phyloP scores from a whole-genome alignment of 2,888 invertebrate genomes.

The Scaptomyza polygonia region DNA sequence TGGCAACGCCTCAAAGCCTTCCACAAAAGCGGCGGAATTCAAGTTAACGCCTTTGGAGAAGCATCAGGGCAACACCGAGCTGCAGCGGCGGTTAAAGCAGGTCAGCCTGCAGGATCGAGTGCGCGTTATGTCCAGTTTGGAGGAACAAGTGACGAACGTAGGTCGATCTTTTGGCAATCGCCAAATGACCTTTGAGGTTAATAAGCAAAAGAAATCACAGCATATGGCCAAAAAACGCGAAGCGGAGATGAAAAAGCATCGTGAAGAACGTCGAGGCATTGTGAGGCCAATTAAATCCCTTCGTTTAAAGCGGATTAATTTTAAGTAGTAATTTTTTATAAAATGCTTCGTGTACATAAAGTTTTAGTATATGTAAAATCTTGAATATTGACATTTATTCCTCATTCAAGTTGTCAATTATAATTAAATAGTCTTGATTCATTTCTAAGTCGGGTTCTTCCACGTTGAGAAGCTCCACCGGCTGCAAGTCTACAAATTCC shows the following conservation, averaged over 20 bases:
- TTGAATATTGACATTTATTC: slow-evolving; percentile 9
- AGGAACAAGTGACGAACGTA: slow-evolving; percentile 84
- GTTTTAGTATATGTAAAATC: slow-evolving; percentile 42
- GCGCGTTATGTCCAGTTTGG: slow-evolving; percentile 85
- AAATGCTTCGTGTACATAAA: slow-evolving; percentile 34
- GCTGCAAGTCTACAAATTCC: slow-evolving; percentile 22
- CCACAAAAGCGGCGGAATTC: slow-evolving; percentile 77
- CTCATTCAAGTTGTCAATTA: slow-evolving; percentile 12
- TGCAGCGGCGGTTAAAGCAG: slow-evolving; percentile 67
- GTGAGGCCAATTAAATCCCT: slow-evolving; percentile 86
- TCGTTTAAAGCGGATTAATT: slow-evolving; percentile 83
- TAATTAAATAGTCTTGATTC: slow-evolving; percentile 22
- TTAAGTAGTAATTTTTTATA: slow-evolving; percentile 70
- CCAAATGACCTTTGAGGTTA: slow-evolving; percentile 91
- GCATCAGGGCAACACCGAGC: slow-evolving; percentile 77
- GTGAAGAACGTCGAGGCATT: slow-evolving; percentile 89
- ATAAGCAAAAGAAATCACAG: slow-evolving; percentile 86
- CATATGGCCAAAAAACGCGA: slow-evolving; percentile 86
- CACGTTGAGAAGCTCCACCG: slow-evolving; percentile 7
- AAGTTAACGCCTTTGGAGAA: slow-evolving; percentile 87
- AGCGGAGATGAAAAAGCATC: slow-evolving; percentile 87
- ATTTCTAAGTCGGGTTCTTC: slow-evolving; percentile 15
- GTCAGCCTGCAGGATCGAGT: slow-evolving; percentile 89
- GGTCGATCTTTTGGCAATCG: slow-evolving; percentile 89
- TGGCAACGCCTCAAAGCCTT: slow-evolving; percentile 12